A percentile compares a stretch with the other conserved stretches of the same genome.
These are phyloP conservation scores for Bergia sp. DNA, from an alignment of 92 coral and sea anemone genomes.

Conservation along the genomic window DNA sequence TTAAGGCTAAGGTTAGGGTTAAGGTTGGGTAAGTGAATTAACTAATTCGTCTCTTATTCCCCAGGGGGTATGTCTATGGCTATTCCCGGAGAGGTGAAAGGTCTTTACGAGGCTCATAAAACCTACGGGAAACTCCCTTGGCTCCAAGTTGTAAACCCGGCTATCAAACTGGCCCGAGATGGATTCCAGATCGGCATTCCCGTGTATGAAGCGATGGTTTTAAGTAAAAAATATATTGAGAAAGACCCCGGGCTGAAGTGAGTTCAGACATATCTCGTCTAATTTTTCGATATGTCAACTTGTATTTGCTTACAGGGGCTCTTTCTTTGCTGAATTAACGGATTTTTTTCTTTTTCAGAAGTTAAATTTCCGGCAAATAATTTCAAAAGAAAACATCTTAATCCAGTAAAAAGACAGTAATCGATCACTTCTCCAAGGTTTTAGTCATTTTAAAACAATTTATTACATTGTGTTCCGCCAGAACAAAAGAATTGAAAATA, in stretches of 20 bases:
- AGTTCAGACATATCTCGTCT: not conserved
- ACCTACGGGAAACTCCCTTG: constrained; percentile 72
- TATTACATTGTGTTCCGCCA: too few relatives aligned
- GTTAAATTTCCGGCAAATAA: too few relatives aligned
- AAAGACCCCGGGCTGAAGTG: constrained; percentile 64
- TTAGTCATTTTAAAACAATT: too few relatives aligned
- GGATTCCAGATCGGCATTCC: constrained; percentile 67
- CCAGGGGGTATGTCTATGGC: constrained; percentile 76
- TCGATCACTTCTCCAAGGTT: too few relatives aligned
- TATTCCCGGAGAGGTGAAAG: constrained; percentile 83
- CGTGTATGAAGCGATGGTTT: constrained; percentile 54
- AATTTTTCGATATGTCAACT: too few relatives aligned
- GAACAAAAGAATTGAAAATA: too few relatives aligned
- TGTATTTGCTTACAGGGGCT: too few relatives aligned
- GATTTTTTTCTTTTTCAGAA: too few relatives aligned
- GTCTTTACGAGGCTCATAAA: constrained; percentile 62
- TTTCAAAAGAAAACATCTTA: too few relatives aligned
- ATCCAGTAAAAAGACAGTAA: too few relatives aligned
- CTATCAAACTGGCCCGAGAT: constrained; percentile 65
- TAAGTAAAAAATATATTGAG: not conserved
- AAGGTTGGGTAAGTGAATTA: not conserved
- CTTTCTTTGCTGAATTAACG: too few relatives aligned
- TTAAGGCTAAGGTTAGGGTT: too few relatives aligned
- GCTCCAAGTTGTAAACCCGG: constrained; percentile 67
- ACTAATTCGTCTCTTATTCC: not conserved